Evolutionary conservation across 2,888 invertebrate species (phyloP), one percentile per base, ranked within the genome.

Genomic region (Agapostemon virescens): DNA sequence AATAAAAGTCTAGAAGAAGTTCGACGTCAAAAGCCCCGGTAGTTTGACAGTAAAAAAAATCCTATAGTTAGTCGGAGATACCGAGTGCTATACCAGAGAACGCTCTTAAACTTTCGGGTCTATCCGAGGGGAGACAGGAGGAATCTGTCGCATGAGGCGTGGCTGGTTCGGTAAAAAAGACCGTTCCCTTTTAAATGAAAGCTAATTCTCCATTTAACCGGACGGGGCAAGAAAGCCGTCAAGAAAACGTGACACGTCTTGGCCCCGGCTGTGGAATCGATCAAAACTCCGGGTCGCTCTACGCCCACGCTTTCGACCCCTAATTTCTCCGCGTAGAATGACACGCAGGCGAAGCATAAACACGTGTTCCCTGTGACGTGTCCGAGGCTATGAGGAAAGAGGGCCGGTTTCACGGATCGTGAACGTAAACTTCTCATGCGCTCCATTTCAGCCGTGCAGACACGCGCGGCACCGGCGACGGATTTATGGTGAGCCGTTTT

Each of bases 351-450:
- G 78, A 82, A 84, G 83, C 80, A 58, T 77, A 80, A 87, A 89
- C 89, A 89, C 85, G 84, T 89, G 90, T 88, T 87, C 82, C 69
- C 69, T 74, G 74, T 73, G 84, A 85, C 86, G 81, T 67, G 81
- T 79, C 81, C 81, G 63, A 49, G n/a, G 30, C n/a, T 20, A 23
- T 71, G 40, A 17, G 58, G 7, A 17, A 42, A 17, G 36, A 15
- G 38, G 23, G n/a, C 49, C 38, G 26, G 76, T 81, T 84, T 84
- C 78, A 73, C 81, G 72, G 84, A 79, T 84, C 84, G 84, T 84
- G 71, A 79, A 75, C 75, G 73, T 78, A 82, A 82, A 78, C 74
- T 78, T 82, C 79, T 82, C 82, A 23, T 49, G 55, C 75, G 83
- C 61, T 75, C 72, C 78, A 74, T 82, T 81, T 77, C 69, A 61